Conservation (phyloP, 2,888 invertebrate genomes). For the Tachina lurida region DNA sequence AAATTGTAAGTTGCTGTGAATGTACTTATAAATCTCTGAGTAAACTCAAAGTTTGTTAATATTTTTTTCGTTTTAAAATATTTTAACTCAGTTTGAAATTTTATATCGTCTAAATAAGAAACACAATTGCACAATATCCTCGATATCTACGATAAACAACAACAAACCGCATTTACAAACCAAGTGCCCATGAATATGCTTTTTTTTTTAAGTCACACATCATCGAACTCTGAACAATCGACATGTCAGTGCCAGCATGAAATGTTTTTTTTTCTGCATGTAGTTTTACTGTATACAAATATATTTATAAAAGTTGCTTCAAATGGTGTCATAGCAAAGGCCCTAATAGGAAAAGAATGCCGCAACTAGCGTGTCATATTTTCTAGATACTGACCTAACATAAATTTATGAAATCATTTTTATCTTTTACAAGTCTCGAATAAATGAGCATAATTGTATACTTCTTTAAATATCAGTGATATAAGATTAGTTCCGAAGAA, state of each 20-base stretch:
- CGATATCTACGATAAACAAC: conserved; percentile 33
- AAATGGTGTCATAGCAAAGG: neutral
- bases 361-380: no score
- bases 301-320: neutral
- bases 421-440: no score
- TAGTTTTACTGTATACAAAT: neutral
- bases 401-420: no score
- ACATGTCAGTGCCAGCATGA: conserved; percentile 66
- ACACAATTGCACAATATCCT: neutral
- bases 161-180: conserved; percentile 59
- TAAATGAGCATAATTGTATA: no score
- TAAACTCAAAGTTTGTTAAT: no score
- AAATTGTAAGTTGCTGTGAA: no score
- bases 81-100: neutral
- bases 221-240: conserved; percentile 64
- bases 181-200: conserved; percentile 65
- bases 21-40: no score
- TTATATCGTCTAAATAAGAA: neutral
- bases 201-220: conserved; percentile 64
- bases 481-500: no score
- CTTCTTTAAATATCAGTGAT: no score
- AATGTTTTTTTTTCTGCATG: conserved; percentile 21
- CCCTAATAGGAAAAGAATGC: neutral
- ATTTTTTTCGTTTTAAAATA: neutral
- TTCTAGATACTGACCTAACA: no score